These are phyloP conservation scores for Tinamus guttatus DNA, from an alignment of 2,113 vertebrate species.

Conservation along the genomic window DNA sequence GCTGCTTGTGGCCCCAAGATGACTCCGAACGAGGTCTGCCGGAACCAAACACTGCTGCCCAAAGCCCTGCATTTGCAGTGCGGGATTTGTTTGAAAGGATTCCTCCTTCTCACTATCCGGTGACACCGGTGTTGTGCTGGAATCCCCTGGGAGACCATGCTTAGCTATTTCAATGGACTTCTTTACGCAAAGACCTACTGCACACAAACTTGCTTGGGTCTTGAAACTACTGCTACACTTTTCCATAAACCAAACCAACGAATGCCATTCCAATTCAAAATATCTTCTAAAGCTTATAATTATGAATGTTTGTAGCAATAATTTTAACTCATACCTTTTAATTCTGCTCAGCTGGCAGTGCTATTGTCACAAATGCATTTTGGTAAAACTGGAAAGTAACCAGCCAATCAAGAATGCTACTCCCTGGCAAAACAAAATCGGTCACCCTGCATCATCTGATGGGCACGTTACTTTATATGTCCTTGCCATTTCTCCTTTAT, in stretches of 20 bases:
- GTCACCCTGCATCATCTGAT: neutral
- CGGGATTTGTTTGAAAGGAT: neutral
- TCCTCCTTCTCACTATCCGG: neutral
- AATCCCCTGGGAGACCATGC: neutral
- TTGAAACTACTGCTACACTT: neutral
- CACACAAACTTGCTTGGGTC: neutral
- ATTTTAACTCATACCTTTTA: neutral
- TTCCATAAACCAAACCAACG: neutral
- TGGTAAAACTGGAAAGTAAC: neutral
- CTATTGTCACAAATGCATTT: neutral
- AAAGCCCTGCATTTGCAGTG: neutral
- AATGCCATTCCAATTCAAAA: neutral
- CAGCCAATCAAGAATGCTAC: neutral
- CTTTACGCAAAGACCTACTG: neutral
- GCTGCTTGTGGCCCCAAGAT: neutral
- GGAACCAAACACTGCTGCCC: neutral
- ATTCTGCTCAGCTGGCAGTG: neutral
- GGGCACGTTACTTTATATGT: neutral
- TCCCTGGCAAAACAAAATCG: neutral
- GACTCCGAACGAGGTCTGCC: neutral
- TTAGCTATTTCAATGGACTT: neutral
- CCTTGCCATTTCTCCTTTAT: constrained; percentile 18
- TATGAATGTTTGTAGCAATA: neutral
- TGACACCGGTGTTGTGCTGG: neutral
- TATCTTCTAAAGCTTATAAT: neutral